phyloP scores from a whole-genome alignment of 2,888 invertebrate species.

The Mystacides longicornis region DNA sequence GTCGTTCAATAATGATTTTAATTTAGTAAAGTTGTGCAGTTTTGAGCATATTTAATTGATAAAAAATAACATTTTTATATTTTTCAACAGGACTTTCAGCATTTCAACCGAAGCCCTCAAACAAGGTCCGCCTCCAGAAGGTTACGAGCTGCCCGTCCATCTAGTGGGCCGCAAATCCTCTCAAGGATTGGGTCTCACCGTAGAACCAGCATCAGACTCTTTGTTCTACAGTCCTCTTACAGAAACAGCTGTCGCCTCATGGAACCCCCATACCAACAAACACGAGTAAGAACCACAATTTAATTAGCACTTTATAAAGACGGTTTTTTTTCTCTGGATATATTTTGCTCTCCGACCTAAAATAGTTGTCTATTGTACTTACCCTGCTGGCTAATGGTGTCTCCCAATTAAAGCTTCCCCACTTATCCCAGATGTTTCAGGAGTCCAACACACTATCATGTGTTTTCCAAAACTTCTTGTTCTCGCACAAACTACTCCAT shows the following conservation, averaged over 20 bases:
- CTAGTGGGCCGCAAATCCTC: conserved; percentile 78
- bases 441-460: too few species aligned
- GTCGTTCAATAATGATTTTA: too few species aligned
- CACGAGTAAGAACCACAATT: conserved; percentile 53
- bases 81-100: conserved; percentile 63
- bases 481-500: too few species aligned
- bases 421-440: too few species aligned
- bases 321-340: too few species aligned
- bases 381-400: too few species aligned
- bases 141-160: conserved; percentile 64
- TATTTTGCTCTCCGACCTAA: too few species aligned
- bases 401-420: too few species aligned
- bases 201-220: conserved; percentile 65
- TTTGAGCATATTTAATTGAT: background rate
- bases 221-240: conserved; percentile 71
- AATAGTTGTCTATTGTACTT: too few species aligned
- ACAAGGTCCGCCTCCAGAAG: conserved; percentile 64
- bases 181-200: conserved; percentile 67
- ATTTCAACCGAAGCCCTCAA: conserved; percentile 66
- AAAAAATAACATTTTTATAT: background rate
- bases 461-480: too few species aligned
- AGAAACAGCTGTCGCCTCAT: conserved; percentile 74
- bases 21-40: background rate
- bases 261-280: conserved; percentile 65
- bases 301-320: too few species aligned